Conservation (phyloP, 1,140 invertebrate genomes). For the Bathynomus jamesi region DNA sequence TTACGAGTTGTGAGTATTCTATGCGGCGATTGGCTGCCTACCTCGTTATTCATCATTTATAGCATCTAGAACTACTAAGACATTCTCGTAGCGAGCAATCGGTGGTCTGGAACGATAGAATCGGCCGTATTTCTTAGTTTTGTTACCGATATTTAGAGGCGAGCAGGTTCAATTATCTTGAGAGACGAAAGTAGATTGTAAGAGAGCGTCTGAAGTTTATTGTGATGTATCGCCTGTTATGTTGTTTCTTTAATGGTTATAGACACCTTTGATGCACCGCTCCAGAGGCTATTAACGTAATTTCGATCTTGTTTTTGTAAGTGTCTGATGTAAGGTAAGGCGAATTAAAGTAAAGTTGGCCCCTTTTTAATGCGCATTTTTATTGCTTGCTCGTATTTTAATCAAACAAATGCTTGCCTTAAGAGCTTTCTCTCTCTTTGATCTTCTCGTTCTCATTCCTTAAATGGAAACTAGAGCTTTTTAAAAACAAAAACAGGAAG, state of each 20-base stretch:
- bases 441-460: neutral
- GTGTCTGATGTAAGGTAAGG: neutral
- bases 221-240: neutral
- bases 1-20: neutral
- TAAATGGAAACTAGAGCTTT: neutral
- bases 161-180: neutral
- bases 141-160: neutral
- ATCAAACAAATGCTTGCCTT: neutral
- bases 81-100: neutral
- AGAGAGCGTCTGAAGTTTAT: neutral
- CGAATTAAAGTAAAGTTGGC: neutral
- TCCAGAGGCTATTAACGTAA: neutral
- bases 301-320: neutral
- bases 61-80: neutral
- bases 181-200: conserved; percentile 1
- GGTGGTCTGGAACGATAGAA: neutral
- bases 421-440: neutral
- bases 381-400: neutral
- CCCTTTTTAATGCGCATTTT: neutral
- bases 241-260: neutral
- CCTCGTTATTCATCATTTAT: neutral
- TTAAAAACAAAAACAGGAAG: neutral
- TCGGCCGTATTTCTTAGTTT: neutral
- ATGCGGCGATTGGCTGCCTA: neutral
- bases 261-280: neutral